phyloP scores from a whole-genome alignment of 2,113 vertebrate genomes.

The Anthoscopus minutus region DNA sequence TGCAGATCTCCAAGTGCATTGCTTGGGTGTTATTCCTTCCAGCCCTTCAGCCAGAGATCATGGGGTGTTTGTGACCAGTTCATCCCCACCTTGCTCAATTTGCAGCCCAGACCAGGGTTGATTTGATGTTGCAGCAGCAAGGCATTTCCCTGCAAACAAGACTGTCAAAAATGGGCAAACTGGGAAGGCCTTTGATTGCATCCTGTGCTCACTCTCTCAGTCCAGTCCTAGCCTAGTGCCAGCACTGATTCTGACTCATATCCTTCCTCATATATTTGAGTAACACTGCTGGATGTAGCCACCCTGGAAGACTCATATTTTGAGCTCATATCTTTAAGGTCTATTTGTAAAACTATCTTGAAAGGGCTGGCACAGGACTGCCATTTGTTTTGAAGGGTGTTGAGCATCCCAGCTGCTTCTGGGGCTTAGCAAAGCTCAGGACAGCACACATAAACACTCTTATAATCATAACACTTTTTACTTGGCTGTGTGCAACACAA shows the following conservation, averaged over 20 bases:
- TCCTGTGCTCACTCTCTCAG: background rate
- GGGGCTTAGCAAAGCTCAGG: background rate
- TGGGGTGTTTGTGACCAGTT: background rate
- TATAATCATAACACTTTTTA: background rate
- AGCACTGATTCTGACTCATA: fast-evolving
- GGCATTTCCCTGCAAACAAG: background rate
- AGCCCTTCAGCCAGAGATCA: background rate
- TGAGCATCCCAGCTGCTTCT: background rate
- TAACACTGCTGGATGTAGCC: background rate
- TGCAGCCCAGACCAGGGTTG: background rate
- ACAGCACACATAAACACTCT: background rate
- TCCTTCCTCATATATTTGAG: background rate
- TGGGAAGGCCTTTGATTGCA: background rate
- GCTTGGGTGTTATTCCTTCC: background rate
- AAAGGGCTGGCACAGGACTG: background rate
- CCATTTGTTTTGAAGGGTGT: background rate
- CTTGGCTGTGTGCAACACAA: background rate
- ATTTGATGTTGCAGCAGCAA: background rate
- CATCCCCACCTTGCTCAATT: background rate
- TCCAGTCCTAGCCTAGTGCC: background rate
- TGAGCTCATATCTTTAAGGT: background rate
- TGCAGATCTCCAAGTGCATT: background rate
- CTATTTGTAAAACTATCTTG: background rate
- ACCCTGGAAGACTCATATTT: background rate
- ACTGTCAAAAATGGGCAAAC: background rate